Percentiles rank a stretch among this genome's conserved stretches.
Evolutionary conservation across 2,113 vertebrate species (phyloP).

Genomic region (Ceyx melanurus): DNA sequence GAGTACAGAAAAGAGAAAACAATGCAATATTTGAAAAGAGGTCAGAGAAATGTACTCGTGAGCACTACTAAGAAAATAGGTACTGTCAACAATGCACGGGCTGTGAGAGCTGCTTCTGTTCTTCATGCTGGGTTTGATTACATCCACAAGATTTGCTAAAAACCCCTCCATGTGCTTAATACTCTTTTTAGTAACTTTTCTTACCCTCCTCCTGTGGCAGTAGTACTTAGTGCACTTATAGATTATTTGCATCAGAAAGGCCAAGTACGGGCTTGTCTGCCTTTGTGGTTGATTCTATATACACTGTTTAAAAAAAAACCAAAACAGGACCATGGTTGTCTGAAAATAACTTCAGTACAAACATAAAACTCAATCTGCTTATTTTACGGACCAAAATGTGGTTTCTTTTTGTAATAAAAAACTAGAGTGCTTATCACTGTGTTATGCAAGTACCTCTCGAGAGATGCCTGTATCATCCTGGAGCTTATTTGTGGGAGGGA

Average conservation of each 20-base stretch:
- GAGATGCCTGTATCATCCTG: background rate
- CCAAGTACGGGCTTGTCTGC: background rate
- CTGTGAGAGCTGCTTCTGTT: background rate
- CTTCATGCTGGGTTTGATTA: background rate
- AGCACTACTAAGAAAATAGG: background rate
- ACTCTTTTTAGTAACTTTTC: background rate
- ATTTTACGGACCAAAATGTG: background rate
- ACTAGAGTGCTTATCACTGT: background rate
- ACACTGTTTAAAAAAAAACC: background rate
- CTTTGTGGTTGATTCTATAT: background rate
- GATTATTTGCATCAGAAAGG: background rate
- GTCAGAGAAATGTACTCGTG: background rate
- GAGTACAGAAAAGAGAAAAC: background rate
- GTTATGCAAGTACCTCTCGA: background rate
- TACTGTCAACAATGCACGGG: background rate
- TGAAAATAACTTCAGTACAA: background rate
- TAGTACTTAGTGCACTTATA: background rate
- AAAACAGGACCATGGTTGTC: background rate
- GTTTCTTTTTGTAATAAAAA: background rate
- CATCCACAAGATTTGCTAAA: background rate
- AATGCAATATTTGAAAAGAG: background rate
- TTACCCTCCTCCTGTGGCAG: background rate
- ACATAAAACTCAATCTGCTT: background rate
- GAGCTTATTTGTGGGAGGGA: background rate
- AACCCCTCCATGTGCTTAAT: background rate